Evolutionary conservation across 2,113 vertebrate genomes (phyloP), one percentile per base, ranked within the genome.

Genomic region (Corythaeola cristata): DNA sequence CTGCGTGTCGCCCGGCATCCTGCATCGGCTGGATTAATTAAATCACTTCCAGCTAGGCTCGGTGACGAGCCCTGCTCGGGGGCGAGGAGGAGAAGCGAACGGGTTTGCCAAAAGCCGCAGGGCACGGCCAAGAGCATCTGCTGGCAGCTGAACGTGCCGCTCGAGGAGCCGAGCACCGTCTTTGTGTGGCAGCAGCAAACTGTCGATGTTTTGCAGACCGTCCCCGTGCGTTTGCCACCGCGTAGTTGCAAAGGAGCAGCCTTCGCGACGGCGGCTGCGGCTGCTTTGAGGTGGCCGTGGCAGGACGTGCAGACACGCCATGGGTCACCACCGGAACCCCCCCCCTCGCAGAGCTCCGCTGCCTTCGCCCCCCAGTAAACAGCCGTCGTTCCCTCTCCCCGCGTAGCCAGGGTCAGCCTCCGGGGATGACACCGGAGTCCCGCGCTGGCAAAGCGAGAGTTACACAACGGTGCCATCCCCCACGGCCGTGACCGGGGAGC

Each of bases 81-180:
- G n/a, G 28, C 3, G 33, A 52, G 35, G 18, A 53, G 30, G 24
- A n/a, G 49, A 50, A 37, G 28, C 4, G 8, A 3, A 21, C 0
- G 18, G 37, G 8, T 14, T 56, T 63, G 68, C 55, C 67, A 10
- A 67, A 37, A 37, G 28, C 78, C 3, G 3, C 32, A 6, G 30
- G 45, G 37, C 55, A 17, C 2, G 7, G 26, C 35, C 0, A 3
- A 23, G 49, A 52, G 73, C 45, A 7, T 8, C n/a, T 3, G 1
- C 35, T 28, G 3, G 28, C 33, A 6, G 28, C n/a, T 3, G n/a
- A 13, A 6, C 0, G 3, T 2, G 0, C 23, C 15, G 1, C 30
- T 5, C 6, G 2, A 21, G 8, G 37, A 41, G 39, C 52, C 32
- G 37, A 49, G 63, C 37, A 4, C 18, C 22, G 0, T 2, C 21